phyloP scores from a whole-genome alignment of 2,888 invertebrate genomes.

The Hybos culiciformis region DNA sequence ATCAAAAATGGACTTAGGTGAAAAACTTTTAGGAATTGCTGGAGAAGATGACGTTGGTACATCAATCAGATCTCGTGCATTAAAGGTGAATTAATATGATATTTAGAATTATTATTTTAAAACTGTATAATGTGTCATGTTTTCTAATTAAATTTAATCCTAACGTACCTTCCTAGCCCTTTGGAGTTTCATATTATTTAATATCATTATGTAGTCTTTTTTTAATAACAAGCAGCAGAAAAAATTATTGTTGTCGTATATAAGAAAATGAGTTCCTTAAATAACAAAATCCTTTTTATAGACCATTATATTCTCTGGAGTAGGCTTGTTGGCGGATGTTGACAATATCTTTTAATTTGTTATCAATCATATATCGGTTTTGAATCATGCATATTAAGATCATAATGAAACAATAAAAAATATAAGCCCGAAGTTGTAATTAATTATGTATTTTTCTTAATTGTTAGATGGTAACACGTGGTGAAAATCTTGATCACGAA shows the following conservation, averaged over 20 bases:
- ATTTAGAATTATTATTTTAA: not conserved
- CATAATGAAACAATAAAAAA: not conserved
- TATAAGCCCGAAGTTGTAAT: not conserved
- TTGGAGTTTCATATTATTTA: too few relatives aligned
- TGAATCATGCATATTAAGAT: not conserved
- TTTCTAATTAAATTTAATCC: not conserved
- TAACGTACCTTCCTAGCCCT: too few relatives aligned
- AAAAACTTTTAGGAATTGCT: slow-evolving; percentile 39
- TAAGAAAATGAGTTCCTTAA: too few relatives aligned
- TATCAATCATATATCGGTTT: not conserved
- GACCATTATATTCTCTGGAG: too few relatives aligned
- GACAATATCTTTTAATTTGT: not conserved
- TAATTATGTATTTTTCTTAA: not conserved
- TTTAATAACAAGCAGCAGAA: too few relatives aligned
- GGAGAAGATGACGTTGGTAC: slow-evolving; percentile 45
- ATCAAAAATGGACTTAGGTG: slow-evolving; percentile 24
- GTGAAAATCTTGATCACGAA: not conserved
- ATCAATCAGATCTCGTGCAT: slow-evolving; percentile 38
- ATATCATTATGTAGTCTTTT: too few relatives aligned
- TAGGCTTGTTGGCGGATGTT: not conserved
- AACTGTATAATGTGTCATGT: not conserved
- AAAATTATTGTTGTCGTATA: too few relatives aligned
- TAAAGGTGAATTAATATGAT: slow-evolving; percentile 20
- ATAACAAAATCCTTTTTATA: too few relatives aligned
- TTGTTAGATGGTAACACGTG: not conserved